phyloP scores from a whole-genome alignment of 2,113 vertebrate genomes.

The Equus quagga region DNA sequence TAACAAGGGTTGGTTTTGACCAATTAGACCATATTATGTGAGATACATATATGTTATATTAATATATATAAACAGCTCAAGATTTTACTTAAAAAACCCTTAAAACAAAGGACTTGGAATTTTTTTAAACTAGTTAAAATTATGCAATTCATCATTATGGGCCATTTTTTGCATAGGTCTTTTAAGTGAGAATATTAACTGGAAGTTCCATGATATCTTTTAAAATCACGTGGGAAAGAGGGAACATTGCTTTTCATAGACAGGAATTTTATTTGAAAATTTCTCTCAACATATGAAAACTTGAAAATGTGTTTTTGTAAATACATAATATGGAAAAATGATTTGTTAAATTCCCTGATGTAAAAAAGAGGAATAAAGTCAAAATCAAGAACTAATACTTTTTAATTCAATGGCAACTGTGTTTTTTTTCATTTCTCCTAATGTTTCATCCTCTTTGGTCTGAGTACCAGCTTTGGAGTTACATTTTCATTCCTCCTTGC shows the following conservation, averaged over 20 bases:
- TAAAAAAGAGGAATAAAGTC: not conserved
- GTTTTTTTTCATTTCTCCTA: not conserved
- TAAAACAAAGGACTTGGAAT: not conserved
- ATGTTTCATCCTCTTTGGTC: not conserved
- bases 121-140: not conserved
- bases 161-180: not conserved
- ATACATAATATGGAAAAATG: not conserved
- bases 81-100: not conserved
- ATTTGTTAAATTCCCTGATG: not conserved
- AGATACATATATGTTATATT: not conserved
- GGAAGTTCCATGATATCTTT: not conserved
- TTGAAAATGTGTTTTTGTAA: not conserved
- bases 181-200: slow-evolving; percentile 7
- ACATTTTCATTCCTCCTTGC: not conserved
- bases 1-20: not conserved
- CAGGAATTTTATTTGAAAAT: not conserved
- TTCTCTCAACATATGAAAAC: not conserved
- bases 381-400: not conserved
- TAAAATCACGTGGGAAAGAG: not conserved
- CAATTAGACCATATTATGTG: not conserved
- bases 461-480: not conserved
- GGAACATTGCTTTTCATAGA: not conserved
- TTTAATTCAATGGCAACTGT: not conserved
- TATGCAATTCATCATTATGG: not conserved
- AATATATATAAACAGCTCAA: not conserved